Conservation (phyloP, 2,113 vertebrate species). For the Platysternon megacephalum region DNA sequence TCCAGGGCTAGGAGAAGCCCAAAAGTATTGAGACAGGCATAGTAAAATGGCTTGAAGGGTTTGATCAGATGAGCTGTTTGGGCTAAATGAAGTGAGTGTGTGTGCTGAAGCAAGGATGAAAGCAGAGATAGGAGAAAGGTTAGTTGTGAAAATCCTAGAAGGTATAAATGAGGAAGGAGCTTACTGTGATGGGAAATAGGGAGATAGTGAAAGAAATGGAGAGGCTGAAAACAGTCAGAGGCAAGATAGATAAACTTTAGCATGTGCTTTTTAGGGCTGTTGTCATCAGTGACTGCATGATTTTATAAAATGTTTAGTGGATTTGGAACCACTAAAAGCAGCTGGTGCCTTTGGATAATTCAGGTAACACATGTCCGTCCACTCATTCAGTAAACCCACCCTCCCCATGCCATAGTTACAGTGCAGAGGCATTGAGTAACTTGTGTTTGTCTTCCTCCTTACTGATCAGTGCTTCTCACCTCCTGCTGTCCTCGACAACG, state of each 20-base stretch:
- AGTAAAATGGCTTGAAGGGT: background rate
- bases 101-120: background rate
- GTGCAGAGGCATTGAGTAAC: background rate
- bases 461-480: background rate
- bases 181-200: background rate
- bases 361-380: background rate
- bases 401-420: background rate
- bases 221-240: background rate
- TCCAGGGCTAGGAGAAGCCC: background rate
- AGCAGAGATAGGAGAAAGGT: background rate
- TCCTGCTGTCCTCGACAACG: accelerated
- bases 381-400: background rate
- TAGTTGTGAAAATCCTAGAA: background rate
- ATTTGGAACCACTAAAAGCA: background rate
- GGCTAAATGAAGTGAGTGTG: background rate
- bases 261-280: background rate
- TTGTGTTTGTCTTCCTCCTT: background rate
- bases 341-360: background rate
- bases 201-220: accelerated
- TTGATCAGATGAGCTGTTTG: background rate
- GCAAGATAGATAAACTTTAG: background rate
- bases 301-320: background rate
- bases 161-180: background rate
- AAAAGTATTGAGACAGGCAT: background rate
- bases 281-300: background rate